Evolutionary conservation across 1,140 invertebrate species (phyloP).

Genomic region (Macrosteles quadrilineatus): DNA sequence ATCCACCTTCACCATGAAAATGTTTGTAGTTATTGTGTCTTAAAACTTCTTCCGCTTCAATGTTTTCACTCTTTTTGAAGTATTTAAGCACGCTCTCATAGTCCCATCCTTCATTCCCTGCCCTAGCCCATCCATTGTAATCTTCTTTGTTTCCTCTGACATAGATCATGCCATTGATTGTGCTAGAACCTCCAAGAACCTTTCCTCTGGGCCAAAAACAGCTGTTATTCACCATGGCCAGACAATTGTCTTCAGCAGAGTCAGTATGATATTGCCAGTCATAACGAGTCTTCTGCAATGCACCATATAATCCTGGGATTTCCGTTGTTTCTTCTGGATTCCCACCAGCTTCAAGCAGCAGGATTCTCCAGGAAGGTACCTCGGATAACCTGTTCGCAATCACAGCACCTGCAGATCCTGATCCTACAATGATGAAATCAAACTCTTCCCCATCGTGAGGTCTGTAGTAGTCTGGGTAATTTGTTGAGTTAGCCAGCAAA

Average conservation of each 20-base stretch:
- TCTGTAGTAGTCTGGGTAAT: constrained; percentile 1
- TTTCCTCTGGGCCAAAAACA: constrained; percentile 73
- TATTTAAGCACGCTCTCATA: constrained; percentile 85
- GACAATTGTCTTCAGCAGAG: constrained; percentile 59
- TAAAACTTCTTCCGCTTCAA: constrained; percentile 44
- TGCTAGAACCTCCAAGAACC: constrained; percentile 90
- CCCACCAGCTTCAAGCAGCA: constrained; percentile 79
- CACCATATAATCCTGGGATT: constrained; percentile 71
- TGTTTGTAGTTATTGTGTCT: constrained; percentile 45
- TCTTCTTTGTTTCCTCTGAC: constrained; percentile 87
- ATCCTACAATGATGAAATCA: constrained; percentile 83
- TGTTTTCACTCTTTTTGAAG: constrained; percentile 83
- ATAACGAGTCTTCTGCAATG: constrained; percentile 72
- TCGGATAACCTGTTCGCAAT: constrained; percentile 85
- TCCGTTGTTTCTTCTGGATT: constrained; percentile 79
- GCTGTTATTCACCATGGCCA: constrained; percentile 52
- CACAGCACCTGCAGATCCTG: constrained; percentile 86
- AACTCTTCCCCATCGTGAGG: constrained; percentile 54
- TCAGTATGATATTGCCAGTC: constrained; percentile 93
- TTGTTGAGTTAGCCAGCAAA: neutral
- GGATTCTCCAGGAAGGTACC: constrained; percentile 72
- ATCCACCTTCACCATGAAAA: constrained; percentile 45
- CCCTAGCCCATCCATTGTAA: constrained; percentile 85
- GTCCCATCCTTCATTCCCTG: constrained; percentile 88
- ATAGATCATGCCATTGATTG: constrained; percentile 94